phyloP scores from a whole-genome alignment of 2,113 vertebrate genomes.

The Epinephelus moara region DNA sequence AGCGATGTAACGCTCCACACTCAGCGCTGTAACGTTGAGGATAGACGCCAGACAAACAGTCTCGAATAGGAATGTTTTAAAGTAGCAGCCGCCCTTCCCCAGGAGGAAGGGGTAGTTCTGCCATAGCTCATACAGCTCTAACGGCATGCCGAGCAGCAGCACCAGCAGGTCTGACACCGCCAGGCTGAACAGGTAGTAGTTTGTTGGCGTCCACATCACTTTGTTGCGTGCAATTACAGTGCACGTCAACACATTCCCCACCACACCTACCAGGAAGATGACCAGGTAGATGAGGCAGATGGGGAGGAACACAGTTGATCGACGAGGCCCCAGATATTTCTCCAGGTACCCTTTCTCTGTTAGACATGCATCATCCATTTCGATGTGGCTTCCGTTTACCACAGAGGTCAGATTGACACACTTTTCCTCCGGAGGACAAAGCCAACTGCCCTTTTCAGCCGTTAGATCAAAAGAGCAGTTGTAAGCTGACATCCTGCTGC shows the following conservation, averaged over 20 bases:
- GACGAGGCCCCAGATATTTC: slow-evolving; percentile 88
- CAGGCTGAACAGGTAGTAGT: slow-evolving; percentile 96
- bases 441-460: slow-evolving; percentile 18
- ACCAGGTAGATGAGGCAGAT: slow-evolving; percentile 90
- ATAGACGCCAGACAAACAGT: slow-evolving; percentile 95
- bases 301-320: slow-evolving; percentile 87
- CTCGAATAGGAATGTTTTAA: slow-evolving; percentile 93
- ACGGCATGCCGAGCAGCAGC: slow-evolving; percentile 92
- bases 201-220: slow-evolving; percentile 94
- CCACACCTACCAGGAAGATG: slow-evolving; percentile 89
- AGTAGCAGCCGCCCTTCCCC: slow-evolving; percentile 89
- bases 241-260: slow-evolving; percentile 93
- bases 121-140: slow-evolving; percentile 96
- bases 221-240: slow-evolving; percentile 89
- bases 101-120: slow-evolving; percentile 95
- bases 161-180: slow-evolving; percentile 93
- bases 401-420: slow-evolving; percentile 80
- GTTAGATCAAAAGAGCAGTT: slow-evolving; percentile 80
- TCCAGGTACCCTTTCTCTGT: slow-evolving; percentile 85
- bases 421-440: slow-evolving; percentile 12
- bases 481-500: slow-evolving; percentile 55
- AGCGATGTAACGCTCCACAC: slow-evolving; percentile 93
- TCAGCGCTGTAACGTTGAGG: slow-evolving; percentile 93
- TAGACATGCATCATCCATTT: slow-evolving; percentile 84
- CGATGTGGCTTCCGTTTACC: slow-evolving; percentile 48